A percentile compares a stretch with the other conserved stretches of the same genome.
These are phyloP conservation scores for Delia radicum DNA, from an alignment of 1,140 invertebrate genomes.

Conservation along the genomic window DNA sequence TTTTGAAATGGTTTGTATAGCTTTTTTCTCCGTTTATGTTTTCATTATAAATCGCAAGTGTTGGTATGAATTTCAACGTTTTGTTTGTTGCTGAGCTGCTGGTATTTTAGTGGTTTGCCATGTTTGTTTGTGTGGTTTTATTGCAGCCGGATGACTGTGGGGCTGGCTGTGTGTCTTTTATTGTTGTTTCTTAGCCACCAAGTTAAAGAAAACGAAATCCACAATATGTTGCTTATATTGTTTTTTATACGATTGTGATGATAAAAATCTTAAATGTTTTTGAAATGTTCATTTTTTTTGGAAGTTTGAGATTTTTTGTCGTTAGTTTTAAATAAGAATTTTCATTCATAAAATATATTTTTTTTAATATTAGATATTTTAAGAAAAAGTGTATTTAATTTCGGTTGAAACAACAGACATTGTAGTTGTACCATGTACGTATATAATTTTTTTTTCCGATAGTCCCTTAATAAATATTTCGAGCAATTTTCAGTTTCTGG, in stretches of 20 bases:
- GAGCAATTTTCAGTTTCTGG: too few relatives aligned
- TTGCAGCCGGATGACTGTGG: too few relatives aligned
- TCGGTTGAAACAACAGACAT: too few relatives aligned
- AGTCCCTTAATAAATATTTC: too few relatives aligned
- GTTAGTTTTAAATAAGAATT: too few relatives aligned
- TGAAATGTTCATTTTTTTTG: neutral
- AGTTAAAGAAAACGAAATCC: neutral
- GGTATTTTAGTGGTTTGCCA: neutral
- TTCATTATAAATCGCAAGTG: too few relatives aligned
- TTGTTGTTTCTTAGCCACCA: neutral
- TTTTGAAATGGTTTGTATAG: neutral
- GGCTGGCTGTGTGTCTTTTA: neutral
- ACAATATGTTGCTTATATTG: neutral
- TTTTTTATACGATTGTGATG: neutral
- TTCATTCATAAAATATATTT: neutral
- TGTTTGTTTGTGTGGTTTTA: neutral
- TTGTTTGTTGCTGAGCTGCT: neutral
- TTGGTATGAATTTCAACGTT: neutral
- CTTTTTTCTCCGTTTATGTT: too few relatives aligned
- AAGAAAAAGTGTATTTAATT: too few relatives aligned
- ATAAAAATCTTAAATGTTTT: neutral
- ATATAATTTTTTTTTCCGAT: too few relatives aligned
- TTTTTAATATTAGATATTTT: too few relatives aligned
- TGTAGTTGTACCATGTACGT: too few relatives aligned
- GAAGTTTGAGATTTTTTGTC: neutral